Percentiles rank a stretch among this genome's conserved stretches.
Evolutionary conservation across 1,140 invertebrate genomes (phyloP).

Genomic region (Hermetia illucens): DNA sequence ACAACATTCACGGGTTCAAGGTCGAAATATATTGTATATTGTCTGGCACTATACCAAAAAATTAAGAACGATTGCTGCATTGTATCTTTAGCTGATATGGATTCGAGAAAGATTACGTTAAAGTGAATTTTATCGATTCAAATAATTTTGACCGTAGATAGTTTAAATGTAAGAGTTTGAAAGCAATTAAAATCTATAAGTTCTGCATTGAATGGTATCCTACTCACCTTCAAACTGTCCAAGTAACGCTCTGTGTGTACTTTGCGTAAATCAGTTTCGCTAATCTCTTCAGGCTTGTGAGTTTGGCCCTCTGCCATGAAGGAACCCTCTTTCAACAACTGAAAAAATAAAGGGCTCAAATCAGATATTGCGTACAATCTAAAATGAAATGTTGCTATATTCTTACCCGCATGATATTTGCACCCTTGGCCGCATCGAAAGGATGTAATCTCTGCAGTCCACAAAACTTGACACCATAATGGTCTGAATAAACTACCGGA

Average conservation of each 20-base stretch:
- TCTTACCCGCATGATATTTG: conserved; percentile 51
- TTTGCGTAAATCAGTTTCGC: conserved; percentile 47
- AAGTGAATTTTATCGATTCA: too few species aligned
- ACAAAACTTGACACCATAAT: conserved; percentile 70
- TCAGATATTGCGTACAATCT: conserved; percentile 8
- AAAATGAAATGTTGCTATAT: conserved; percentile 7
- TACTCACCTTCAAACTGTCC: conserved; percentile 43
- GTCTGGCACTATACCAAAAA: too few species aligned
- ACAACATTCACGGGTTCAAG: too few species aligned
- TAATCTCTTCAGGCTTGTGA: conserved; percentile 51
- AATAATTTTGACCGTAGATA: too few species aligned
- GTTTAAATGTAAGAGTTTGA: conserved; percentile 1
- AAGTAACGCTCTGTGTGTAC: conserved; percentile 63
- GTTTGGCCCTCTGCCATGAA: conserved; percentile 38
- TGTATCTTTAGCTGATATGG: too few species aligned
- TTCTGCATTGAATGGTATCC: conserved; percentile 1
- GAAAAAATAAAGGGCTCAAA: conserved; percentile 20
- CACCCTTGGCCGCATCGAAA: conserved; percentile 82
- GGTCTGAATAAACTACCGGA: conserved; percentile 62
- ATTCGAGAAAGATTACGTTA: too few species aligned
- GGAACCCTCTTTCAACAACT: conserved; percentile 41
- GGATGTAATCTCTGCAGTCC: conserved; percentile 73
- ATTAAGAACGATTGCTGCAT: too few species aligned
- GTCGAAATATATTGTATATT: too few species aligned
- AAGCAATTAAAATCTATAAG: conserved; percentile 5